Evolutionary conservation across 2,113 vertebrate species (phyloP).

Genomic region (Dasyprocta punctata): DNA sequence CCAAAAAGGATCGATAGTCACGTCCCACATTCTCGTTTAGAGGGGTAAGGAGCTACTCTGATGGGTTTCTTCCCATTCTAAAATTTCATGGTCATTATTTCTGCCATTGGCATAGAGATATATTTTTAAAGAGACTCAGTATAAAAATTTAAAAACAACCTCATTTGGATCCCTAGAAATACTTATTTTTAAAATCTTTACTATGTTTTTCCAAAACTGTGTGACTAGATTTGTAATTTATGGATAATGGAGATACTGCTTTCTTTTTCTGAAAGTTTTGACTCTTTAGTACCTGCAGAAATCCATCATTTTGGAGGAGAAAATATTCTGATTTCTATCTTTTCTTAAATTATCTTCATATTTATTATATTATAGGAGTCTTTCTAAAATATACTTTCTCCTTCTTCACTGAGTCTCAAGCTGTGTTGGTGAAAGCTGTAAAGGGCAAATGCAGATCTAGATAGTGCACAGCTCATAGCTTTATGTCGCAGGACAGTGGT

Average conservation of each 20-base stretch:
- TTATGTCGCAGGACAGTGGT: not conserved
- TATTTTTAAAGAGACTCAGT: not conserved
- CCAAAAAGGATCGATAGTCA: not conserved
- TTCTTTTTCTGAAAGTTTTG: constrained; percentile 24
- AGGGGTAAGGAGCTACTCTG: not conserved
- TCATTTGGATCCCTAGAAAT: not conserved
- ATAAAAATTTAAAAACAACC: not conserved
- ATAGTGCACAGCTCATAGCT: not conserved
- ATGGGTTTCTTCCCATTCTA: not conserved
- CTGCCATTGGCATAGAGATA: not conserved
- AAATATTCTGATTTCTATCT: not conserved
- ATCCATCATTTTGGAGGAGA: not conserved
- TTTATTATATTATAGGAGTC: not conserved
- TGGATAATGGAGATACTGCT: not conserved
- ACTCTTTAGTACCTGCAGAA: not conserved
- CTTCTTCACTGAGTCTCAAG: not conserved
- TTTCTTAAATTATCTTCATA: not conserved
- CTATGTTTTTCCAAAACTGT: not conserved
- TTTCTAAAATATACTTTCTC: not conserved
- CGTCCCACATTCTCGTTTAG: not conserved
- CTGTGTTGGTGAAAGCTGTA: not conserved
- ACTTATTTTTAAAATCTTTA: constrained; percentile 1
- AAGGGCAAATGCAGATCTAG: not conserved
- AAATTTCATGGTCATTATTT: not conserved
- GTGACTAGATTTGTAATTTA: not conserved